These are phyloP conservation scores for Aeoliscus strigatus DNA, from an alignment of 2,797 vertebrate genomes.

Conservation along the genomic window DNA sequence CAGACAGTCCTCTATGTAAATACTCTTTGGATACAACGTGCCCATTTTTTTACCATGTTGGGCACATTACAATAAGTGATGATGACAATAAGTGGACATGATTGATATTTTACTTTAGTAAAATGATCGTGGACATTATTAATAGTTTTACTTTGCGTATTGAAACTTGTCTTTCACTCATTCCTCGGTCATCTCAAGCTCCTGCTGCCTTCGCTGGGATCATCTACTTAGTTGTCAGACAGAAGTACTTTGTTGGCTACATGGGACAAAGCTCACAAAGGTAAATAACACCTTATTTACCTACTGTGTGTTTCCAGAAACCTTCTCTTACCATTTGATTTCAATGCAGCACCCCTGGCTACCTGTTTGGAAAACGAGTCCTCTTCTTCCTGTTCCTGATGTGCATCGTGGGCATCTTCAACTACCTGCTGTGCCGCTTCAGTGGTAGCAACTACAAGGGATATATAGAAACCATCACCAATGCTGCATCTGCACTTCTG, in stretches of 20 bases:
- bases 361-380: slow-evolving; percentile 90
- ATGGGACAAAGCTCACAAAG: slow-evolving; percentile 90
- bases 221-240: slow-evolving; percentile 88
- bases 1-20: too few species aligned
- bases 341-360: slow-evolving; percentile 84
- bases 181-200: slow-evolving; percentile 60
- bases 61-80: too few species aligned
- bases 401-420: slow-evolving; percentile 86
- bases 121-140: too few species aligned
- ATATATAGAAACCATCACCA: slow-evolving; percentile 81
- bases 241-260: slow-evolving; percentile 96
- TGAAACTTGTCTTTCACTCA: background rate
- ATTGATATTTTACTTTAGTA: too few species aligned
- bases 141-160: too few species aligned
- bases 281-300: slow-evolving; percentile 57
- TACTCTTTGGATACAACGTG: too few species aligned
- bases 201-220: slow-evolving; percentile 90
- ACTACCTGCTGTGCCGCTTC: slow-evolving; percentile 77
- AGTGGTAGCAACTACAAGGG: slow-evolving; percentile 82
- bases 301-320: background rate
- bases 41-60: too few species aligned
- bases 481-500: slow-evolving; percentile 82
- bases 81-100: too few species aligned
- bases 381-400: slow-evolving; percentile 87
- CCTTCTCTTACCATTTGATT: fast-evolving